Evolutionary conservation across 2,113 vertebrate genomes (phyloP).

Genomic region (Puntigrus tetrazona): DNA sequence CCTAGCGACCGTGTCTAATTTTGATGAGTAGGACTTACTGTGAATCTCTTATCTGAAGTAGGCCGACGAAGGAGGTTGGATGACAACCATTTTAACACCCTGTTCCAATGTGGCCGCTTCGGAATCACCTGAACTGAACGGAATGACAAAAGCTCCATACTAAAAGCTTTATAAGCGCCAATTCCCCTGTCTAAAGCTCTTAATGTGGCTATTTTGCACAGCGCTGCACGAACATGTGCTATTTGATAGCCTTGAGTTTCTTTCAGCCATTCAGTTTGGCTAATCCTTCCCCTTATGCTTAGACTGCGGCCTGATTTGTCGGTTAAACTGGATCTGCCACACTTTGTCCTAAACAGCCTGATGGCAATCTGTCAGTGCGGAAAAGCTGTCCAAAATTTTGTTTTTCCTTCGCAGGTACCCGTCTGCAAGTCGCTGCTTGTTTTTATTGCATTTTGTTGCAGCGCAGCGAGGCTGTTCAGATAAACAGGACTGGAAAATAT

Average conservation of each 20-base stretch:
- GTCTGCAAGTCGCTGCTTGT: not conserved
- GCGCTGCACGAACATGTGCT: constrained; percentile 75
- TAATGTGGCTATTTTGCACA: constrained; percentile 68
- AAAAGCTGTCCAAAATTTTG: constrained; percentile 14
- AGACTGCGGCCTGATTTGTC: constrained; percentile 61
- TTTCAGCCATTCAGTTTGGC: constrained; percentile 53
- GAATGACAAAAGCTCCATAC: constrained; percentile 34
- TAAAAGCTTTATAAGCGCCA: constrained; percentile 45
- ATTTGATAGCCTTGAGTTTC: constrained; percentile 74
- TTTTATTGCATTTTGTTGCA: constrained; percentile 33
- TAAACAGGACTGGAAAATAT: constrained; percentile 30
- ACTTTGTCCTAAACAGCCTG: constrained; percentile 60
- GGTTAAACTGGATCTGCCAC: constrained; percentile 67
- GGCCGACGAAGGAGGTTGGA: constrained; percentile 25
- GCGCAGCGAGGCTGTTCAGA: constrained; percentile 4
- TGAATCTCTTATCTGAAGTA: constrained; percentile 31
- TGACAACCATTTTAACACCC: constrained; percentile 42
- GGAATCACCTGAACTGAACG: constrained; percentile 50
- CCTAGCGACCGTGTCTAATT: constrained; percentile 34
- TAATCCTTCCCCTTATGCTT: constrained; percentile 73
- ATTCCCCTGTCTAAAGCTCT: constrained; percentile 59
- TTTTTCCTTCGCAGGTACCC: constrained; percentile 50
- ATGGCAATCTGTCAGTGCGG: constrained; percentile 52
- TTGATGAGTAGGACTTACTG: constrained; percentile 24
- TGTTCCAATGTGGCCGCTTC: constrained; percentile 23